Evolutionary conservation across 2,888 invertebrate species (phyloP), one percentile per base, ranked within the genome.

Genomic region (Xestia rhomboidea): DNA sequence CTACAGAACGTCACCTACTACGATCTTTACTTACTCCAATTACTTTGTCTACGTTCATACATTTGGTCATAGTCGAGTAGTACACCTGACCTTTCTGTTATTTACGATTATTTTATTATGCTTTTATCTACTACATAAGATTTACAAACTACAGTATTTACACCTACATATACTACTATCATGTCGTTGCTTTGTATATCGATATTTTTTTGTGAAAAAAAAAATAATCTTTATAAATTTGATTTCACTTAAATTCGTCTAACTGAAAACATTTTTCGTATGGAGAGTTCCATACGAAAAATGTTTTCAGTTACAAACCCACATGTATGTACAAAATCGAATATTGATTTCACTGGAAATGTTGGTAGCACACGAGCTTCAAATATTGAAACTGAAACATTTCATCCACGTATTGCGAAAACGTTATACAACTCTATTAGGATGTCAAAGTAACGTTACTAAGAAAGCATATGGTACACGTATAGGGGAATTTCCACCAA

Each of bases 331-430:
- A 24, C 68, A 41, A 11, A 77, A 83, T 68, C 21, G 41, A 77
- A 83, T 83, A 83, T 79, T 77, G 44, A 68, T 77, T 68, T 57
- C 15, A 57, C 24, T 77, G 24, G 24, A 77, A 64, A 54, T 34
- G 24, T 79, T 77, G n/a, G 46, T 24, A 49, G 15, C 30, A 27
- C 41, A 34, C 18, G 46, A 68, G 46, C 54, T 64, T 41, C 79
- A 77, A 83, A 80, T 64, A 68, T 80, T 80, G 78, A 38, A 64
- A 76, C 44, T 21, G 67, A 30, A 68, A 49, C 64, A 64, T 63
- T 68, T 38, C 46, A 63, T 49, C 15, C 27, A 24, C 8, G 49
- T 15, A 63, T 57, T 41, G 63, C 30, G 27, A 82, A 76, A 79
- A 68, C 15, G 54, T 63, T 49, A 54, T 8, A 27, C 41, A 77